These are phyloP conservation scores for Rhamnusium bicolor DNA, from an alignment of 2,888 invertebrate species.

Conservation along the genomic window DNA sequence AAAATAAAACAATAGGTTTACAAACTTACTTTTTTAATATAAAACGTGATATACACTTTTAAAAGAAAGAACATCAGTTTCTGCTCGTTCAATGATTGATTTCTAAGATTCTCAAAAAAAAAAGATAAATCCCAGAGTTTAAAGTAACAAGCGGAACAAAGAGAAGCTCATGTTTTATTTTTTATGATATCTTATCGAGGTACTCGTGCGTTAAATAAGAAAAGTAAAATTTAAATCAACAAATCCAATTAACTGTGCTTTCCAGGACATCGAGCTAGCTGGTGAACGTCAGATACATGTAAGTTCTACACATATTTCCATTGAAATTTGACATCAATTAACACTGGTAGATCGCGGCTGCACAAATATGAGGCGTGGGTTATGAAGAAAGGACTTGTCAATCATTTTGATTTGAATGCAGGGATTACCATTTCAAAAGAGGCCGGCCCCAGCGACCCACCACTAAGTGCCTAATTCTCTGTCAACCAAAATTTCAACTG, in stretches of 20 bases:
- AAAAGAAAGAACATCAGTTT: constrained; percentile 14
- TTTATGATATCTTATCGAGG: constrained; percentile 24
- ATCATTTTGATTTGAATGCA: constrained; percentile 64
- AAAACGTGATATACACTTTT: constrained; percentile 29
- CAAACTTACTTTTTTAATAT: constrained; percentile 21
- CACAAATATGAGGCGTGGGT: constrained; percentile 56
- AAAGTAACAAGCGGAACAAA: constrained; percentile 25
- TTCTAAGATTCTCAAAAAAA: neutral
- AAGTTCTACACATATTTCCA: constrained; percentile 33
- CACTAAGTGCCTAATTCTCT: constrained; percentile 69
- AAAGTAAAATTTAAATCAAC: constrained; percentile 32
- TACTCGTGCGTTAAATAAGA: constrained; percentile 36
- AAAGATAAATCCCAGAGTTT: neutral
- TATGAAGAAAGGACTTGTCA: constrained; percentile 65
- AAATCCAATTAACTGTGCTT: constrained; percentile 31
- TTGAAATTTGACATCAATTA: constrained; percentile 60
- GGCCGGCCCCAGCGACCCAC: constrained; percentile 63
- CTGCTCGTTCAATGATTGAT: constrained; percentile 22
- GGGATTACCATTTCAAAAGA: constrained; percentile 68
- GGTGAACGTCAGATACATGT: neutral
- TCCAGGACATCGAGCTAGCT: constrained; percentile 19
- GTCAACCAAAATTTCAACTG: constrained; percentile 66
- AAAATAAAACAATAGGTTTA: too few relatives aligned
- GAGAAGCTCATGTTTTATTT: constrained; percentile 29
- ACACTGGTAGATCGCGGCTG: constrained; percentile 56